A percentile compares a stretch with the other conserved stretches of the same genome.
These are phyloP conservation scores for Antennarius maculatus DNA, from an alignment of 2,797 vertebrate species.

Conservation along the genomic window DNA sequence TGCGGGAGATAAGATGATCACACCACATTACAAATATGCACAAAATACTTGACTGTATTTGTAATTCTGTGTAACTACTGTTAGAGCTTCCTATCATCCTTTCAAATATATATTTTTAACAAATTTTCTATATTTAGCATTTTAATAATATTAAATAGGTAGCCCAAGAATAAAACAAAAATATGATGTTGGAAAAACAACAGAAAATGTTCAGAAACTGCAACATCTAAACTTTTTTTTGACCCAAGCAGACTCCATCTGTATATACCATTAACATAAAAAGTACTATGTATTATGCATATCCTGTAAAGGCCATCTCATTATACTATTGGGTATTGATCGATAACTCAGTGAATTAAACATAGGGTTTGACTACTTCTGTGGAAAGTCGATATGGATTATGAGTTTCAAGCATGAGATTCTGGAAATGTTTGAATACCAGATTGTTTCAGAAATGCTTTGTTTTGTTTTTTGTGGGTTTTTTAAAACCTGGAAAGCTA, in stretches of 20 bases:
- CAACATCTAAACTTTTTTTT: constrained; percentile 12
- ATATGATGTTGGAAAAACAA: not conserved
- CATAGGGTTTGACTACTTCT: constrained; percentile 22
- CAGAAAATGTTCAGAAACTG: constrained; percentile 16
- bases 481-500: too few species aligned
- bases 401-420: constrained; percentile 32
- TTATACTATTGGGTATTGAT: constrained; percentile 39
- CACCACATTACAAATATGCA: not conserved
- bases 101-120: not conserved
- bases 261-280: not conserved
- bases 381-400: constrained; percentile 41
- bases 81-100: too few species aligned
- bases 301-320: not conserved
- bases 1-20: constrained; percentile 7
- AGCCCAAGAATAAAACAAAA: too few species aligned
- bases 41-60: not conserved
- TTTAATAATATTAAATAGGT: constrained; percentile 2
- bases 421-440: constrained; percentile 21
- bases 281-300: constrained; percentile 4
- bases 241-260: constrained; percentile 2
- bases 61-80: not conserved
- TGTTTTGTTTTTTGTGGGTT: too few species aligned
- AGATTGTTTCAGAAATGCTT: constrained; percentile 22
- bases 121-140: too few species aligned
- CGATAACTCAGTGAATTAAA: constrained; percentile 35